These are phyloP conservation scores for Cynoglossus semilaevis DNA, from an alignment of 2,113 vertebrate genomes.

Conservation along the genomic window DNA sequence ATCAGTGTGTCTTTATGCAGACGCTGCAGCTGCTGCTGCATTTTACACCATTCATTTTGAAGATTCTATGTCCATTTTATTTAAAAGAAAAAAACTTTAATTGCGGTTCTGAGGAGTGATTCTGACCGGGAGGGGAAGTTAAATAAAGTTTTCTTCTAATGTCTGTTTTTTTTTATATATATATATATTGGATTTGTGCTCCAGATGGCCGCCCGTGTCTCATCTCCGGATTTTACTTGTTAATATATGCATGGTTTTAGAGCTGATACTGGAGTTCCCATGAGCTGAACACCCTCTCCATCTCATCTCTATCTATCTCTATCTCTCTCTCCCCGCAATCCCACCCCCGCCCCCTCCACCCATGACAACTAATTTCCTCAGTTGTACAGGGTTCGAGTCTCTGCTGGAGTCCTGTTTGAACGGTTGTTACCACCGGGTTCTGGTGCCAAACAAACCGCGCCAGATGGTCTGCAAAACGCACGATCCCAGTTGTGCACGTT, in stretches of 20 bases:
- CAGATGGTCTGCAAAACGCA: slow-evolving; percentile 86
- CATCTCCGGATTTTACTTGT: slow-evolving; percentile 6
- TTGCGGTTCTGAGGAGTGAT: neutral
- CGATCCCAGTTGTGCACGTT: slow-evolving; percentile 79
- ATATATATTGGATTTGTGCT: neutral
- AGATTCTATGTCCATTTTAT: slow-evolving; percentile 17
- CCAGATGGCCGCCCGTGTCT: slow-evolving; percentile 3
- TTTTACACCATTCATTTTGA: slow-evolving; percentile 18
- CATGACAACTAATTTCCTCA: slow-evolving; percentile 57
- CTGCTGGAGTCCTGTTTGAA: slow-evolving; percentile 52
- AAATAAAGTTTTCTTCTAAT: neutral
- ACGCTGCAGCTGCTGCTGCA: slow-evolving; percentile 35
- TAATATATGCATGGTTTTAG: slow-evolving; percentile 8
- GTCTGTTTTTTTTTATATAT: neutral
- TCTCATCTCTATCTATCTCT: neutral
- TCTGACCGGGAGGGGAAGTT: neutral
- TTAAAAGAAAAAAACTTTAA: slow-evolving; percentile 21
- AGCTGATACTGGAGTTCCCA: neutral
- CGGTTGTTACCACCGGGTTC: slow-evolving; percentile 79
- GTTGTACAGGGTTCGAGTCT: slow-evolving; percentile 43
- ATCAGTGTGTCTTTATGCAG: slow-evolving; percentile 8
- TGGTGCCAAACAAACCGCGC: slow-evolving; percentile 82
- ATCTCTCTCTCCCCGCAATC: neutral
- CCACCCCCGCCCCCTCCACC: slow-evolving; percentile 28
- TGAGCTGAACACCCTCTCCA: neutral